Conservation (phyloP, 2,888 invertebrate genomes). For the Andricus curvator region DNA sequence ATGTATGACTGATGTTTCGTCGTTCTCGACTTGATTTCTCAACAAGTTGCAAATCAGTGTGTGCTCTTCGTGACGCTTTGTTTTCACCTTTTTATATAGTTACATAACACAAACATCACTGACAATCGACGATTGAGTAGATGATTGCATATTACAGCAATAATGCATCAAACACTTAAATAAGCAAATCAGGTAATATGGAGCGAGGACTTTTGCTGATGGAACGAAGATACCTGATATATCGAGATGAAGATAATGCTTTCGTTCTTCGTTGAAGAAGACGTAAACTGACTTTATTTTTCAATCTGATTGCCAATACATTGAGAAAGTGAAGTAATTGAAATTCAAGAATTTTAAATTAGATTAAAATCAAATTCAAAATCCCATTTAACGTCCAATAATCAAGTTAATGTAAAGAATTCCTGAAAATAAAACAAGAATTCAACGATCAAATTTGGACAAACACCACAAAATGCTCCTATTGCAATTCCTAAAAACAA, state of each 20-base stretch:
- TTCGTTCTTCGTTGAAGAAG: no score
- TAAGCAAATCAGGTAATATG: conserved; percentile 4
- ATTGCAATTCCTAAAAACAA: no score
- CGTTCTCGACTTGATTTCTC: conserved; percentile 20
- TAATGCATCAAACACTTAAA: conserved; percentile 14
- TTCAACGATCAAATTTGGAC: no score
- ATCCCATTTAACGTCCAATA: no score
- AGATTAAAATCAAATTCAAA: no score
- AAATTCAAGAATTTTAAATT: no score
- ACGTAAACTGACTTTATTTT: neutral
- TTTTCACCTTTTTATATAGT: conserved; percentile 22
- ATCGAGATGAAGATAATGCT: neutral
- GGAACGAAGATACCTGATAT: neutral
- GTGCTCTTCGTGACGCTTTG: conserved; percentile 24
- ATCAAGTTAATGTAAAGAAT: no score
- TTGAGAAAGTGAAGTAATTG: neutral
- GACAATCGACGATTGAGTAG: conserved; percentile 1
- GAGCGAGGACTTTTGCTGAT: conserved; percentile 15
- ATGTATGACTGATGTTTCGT: conserved; percentile 12
- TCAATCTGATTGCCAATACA: neutral
- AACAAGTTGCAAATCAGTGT: conserved; percentile 24
- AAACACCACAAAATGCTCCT: no score
- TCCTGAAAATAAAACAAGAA: no score
- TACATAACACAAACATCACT: conserved; percentile 1
- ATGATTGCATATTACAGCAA: conserved; percentile 26